Percentiles rank a stretch among this genome's conserved stretches.
These are phyloP conservation scores for Nannospalax galili DNA, from an alignment of 2,113 vertebrate species.

Conservation along the genomic window DNA sequence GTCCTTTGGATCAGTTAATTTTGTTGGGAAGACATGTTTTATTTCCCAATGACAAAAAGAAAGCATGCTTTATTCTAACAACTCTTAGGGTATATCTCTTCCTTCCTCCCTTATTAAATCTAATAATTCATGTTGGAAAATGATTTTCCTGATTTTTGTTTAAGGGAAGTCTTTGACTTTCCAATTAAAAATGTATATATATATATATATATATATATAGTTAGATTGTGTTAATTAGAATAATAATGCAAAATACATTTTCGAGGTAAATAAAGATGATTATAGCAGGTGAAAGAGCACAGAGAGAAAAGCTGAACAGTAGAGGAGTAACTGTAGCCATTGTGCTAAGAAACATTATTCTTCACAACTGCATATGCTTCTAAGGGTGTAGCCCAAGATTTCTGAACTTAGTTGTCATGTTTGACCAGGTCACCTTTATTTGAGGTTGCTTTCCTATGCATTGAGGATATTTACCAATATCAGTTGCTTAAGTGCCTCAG, in stretches of 20 bases:
- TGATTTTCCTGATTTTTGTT: constrained; percentile 80
- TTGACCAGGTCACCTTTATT: background rate
- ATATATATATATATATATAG: no score
- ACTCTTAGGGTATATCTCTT: constrained; percentile 24
- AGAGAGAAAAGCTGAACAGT: background rate
- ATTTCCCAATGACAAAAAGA: constrained; percentile 81
- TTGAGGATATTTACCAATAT: background rate
- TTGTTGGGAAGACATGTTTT: constrained; percentile 79
- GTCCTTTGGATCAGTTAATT: constrained; percentile 82
- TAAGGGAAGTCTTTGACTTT: constrained; percentile 75
- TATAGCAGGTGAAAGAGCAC: constrained; percentile 69
- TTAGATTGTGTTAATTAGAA: constrained; percentile 83
- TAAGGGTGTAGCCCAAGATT: background rate
- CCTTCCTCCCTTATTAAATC: constrained; percentile 53
- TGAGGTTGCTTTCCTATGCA: background rate
- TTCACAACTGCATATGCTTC: background rate
- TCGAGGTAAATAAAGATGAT: constrained; percentile 79
- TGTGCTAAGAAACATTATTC: background rate
- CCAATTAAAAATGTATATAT: constrained; percentile 82
- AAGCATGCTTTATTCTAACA: constrained; percentile 71
- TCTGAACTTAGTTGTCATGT: background rate
- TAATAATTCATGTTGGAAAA: constrained; percentile 78
- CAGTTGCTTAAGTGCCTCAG: background rate
- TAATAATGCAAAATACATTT: constrained; percentile 79
- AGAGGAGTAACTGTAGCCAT: background rate